Base-by-base conservation (phyloP, 2,797 vertebrate species). In the Sebastes oblongus region DNA sequence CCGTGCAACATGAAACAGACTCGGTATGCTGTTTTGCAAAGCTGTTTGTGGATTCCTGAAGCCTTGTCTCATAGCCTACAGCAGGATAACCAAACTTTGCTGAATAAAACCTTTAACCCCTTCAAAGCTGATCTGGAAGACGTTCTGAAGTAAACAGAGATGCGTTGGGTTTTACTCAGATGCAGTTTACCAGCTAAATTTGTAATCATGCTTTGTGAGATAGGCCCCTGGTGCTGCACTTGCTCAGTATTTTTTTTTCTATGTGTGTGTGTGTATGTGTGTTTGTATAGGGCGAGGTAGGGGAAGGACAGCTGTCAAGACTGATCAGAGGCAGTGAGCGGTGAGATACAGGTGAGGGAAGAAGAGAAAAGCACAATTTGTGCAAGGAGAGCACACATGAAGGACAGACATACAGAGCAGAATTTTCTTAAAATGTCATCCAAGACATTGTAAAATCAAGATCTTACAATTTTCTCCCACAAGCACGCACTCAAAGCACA, bases 271-370 rank as follows among this genome's bases (percentile, higher is more conserved):
- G 2, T 62, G 16, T 8, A n/a, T 54, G 54, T 39, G 27, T 80
- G 70, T 70, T 16, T 83, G 14, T 0, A 50, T 20, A 20, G 71
- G 72, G 64, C 22, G 75, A 42, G 52, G 66, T 29, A 76, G 22
- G 46, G 61, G 77, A 90, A 81, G 68, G 83, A 77, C 77, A 81
- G 72, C 84, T 88, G 86, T 86, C 90, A 86, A 25, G 14, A 68
- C 65, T 24, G 56, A 89, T 90, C 73, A 81, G 66, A 80, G 34
- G 66, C 61, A 78, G 14, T 67, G 72, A 64, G 67, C 18, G 50
- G 46, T 42, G 39, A 73, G 75, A 78, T 82, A 52, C 76, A 80
- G 75, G 84, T 81, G 56, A 82, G 66, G 25, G 34, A 64, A 62
- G 61, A 71, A 18, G 56, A 56, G 59, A 59, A n/a, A 36, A 60